phyloP scores from a whole-genome alignment of 2,113 vertebrate species.

The Chloroceryle aenea region DNA sequence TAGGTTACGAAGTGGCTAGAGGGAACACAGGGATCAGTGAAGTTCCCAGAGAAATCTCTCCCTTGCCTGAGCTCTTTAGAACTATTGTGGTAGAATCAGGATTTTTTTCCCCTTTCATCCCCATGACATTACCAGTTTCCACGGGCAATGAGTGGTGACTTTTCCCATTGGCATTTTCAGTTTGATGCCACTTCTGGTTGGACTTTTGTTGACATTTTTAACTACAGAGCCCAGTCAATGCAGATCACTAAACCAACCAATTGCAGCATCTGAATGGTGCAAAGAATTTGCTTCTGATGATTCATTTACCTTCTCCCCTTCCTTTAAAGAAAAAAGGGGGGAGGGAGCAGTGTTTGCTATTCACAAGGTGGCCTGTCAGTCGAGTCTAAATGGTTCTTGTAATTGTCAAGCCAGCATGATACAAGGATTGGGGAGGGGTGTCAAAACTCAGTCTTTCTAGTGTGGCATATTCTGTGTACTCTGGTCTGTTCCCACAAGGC shows the following conservation, averaged over 20 bases:
- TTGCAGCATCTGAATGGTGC: slow-evolving; percentile 71
- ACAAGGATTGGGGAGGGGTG: slow-evolving; percentile 19
- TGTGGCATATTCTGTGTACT: slow-evolving; percentile 37
- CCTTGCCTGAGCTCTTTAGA: not conserved
- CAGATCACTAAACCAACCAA: slow-evolving; percentile 69
- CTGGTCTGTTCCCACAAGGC: slow-evolving; percentile 54
- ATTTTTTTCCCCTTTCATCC: slow-evolving; percentile 63
- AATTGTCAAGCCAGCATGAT: slow-evolving; percentile 60
- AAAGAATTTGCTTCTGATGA: slow-evolving; percentile 49
- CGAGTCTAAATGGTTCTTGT: slow-evolving; percentile 57
- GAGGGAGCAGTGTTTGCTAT: slow-evolving; percentile 24
- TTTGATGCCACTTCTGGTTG: slow-evolving; percentile 18
- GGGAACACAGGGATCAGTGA: not conserved
- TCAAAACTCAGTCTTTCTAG: slow-evolving; percentile 15
- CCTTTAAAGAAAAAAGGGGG: not conserved
- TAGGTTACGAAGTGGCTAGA: not conserved
- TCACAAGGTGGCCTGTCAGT: not conserved
- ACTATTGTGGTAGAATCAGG: not conserved
- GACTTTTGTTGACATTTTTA: slow-evolving; percentile 7
- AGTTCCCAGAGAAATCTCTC: not conserved
- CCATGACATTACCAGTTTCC: not conserved
- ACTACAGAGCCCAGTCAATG: slow-evolving; percentile 72
- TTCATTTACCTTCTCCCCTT: slow-evolving; percentile 48
- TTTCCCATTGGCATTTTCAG: not conserved
- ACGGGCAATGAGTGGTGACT: not conserved